Conservation (phyloP, 1,140 invertebrate genomes). For the Drosophila funebris region DNA sequence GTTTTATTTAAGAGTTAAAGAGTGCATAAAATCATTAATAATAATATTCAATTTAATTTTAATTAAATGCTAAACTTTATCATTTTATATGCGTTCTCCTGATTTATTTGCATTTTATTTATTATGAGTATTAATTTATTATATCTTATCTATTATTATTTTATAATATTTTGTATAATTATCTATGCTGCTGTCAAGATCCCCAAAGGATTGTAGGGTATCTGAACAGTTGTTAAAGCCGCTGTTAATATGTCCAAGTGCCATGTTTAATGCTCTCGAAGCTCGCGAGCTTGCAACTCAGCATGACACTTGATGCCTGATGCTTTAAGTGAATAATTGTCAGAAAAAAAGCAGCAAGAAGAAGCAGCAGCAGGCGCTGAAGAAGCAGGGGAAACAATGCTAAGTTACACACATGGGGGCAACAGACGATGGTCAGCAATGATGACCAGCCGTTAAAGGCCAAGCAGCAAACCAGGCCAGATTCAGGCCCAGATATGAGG, state of each 20-base stretch:
- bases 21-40: no score
- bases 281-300: slow-evolving; percentile 72
- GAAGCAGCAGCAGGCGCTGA: slow-evolving; percentile 3
- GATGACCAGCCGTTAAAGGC: slow-evolving; percentile 50
- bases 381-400: slow-evolving; percentile 27
- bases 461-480: slow-evolving; percentile 41
- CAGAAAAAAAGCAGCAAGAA: slow-evolving; percentile 51
- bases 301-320: slow-evolving; percentile 73
- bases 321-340: slow-evolving; percentile 82
- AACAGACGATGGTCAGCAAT: slow-evolving; percentile 40
- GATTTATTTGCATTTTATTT: no score
- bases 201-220: slow-evolving; percentile 10
- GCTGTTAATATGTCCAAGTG: slow-evolving; percentile 26
- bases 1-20: no score
- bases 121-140: no score
- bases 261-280: slow-evolving; percentile 50
- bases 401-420: slow-evolving; percentile 19
- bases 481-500: slow-evolving; percentile 41
- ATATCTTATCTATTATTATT: no score
- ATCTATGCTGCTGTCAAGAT: not conserved
- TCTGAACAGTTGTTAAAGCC: slow-evolving; percentile 26
- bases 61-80: no score
- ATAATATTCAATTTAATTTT: no score
- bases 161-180: no score
- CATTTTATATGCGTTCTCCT: no score